Percentiles rank a stretch among this genome's conserved stretches.
Conservation (phyloP, 2,797 vertebrate genomes). For the Cirrhinus mrigala region DNA sequence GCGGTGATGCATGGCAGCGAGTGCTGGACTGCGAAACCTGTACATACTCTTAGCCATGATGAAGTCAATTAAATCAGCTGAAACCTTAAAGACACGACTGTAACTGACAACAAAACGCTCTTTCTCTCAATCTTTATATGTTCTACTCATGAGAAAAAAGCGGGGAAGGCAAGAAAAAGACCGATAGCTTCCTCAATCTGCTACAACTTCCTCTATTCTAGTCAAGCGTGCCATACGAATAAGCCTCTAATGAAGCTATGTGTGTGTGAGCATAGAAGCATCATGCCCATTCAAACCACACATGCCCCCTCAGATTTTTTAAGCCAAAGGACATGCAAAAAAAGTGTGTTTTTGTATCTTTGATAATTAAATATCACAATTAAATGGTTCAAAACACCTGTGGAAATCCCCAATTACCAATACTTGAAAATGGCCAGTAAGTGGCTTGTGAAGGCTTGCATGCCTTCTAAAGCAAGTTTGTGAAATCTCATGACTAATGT, state of each 20-base stretch:
- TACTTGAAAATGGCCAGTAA: background rate
- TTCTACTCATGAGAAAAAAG: constrained; percentile 38
- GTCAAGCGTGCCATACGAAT: background rate
- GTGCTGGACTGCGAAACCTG: constrained; percentile 62
- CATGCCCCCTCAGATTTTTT: background rate
- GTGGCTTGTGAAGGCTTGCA: background rate
- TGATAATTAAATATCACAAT: background rate
- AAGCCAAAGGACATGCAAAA: background rate
- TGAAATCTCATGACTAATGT: background rate
- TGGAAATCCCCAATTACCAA: background rate
- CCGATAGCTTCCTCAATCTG: constrained; percentile 56
- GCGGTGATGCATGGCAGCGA: constrained; percentile 67
- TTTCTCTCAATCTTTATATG: background rate
- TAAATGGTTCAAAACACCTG: background rate
- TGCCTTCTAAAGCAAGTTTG: background rate
- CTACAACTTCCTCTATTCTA: constrained; percentile 50
- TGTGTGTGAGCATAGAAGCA: background rate
- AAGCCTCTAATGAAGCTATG: constrained; percentile 2
- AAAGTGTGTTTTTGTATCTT: background rate
- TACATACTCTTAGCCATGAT: constrained; percentile 66
- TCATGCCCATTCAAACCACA: background rate
- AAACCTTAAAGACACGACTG: background rate
- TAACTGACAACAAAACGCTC: background rate
- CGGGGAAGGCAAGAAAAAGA: constrained; percentile 26
- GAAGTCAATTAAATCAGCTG: constrained; percentile 55